These are phyloP conservation scores for Teleiodes luculella DNA, from an alignment of 2,888 invertebrate species.

Conservation along the genomic window DNA sequence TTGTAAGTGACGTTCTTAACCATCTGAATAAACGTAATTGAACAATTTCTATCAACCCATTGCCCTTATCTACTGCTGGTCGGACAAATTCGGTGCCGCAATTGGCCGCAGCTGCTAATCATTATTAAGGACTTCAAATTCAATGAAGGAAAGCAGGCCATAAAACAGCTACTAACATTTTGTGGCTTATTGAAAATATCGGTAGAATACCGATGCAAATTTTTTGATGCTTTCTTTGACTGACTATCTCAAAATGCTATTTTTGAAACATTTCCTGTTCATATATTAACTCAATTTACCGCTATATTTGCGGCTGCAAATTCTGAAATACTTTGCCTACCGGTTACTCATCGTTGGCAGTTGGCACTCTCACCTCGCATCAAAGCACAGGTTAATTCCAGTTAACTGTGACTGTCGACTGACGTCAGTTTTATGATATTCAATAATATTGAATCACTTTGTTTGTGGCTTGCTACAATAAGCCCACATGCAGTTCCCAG, in stretches of 20 bases:
- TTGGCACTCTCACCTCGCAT: conserved; percentile 2
- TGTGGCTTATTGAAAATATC: not conserved
- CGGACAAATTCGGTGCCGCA: conserved; percentile 42
- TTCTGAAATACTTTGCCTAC: conserved; percentile 3
- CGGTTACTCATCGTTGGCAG: conserved; percentile 15
- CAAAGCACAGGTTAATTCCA: conserved; percentile 15
- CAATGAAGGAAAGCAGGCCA: conserved; percentile 38
- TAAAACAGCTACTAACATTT: conserved; percentile 1
- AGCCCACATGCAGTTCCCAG: conserved; percentile 41
- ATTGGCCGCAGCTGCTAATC: conserved; percentile 58
- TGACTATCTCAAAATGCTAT: no score
- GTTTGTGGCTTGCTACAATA: conserved; percentile 29
- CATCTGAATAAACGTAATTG: conserved; percentile 74
- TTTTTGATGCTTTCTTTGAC: no score
- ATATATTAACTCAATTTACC: not conserved
- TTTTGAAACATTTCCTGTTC: conserved; percentile 5
- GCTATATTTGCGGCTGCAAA: not conserved
- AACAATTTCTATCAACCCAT: conserved; percentile 72
- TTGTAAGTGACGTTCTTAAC: conserved; percentile 72
- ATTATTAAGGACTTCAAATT: conserved; percentile 48
- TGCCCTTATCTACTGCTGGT: conserved; percentile 61
- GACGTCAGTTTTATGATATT: conserved; percentile 33
- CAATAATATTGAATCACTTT: conserved; percentile 22
- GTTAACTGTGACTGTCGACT: conserved; percentile 22
- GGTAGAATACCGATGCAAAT: no score